phyloP scores from a whole-genome alignment of 2,797 vertebrate species.

The Nannoperca australis region DNA sequence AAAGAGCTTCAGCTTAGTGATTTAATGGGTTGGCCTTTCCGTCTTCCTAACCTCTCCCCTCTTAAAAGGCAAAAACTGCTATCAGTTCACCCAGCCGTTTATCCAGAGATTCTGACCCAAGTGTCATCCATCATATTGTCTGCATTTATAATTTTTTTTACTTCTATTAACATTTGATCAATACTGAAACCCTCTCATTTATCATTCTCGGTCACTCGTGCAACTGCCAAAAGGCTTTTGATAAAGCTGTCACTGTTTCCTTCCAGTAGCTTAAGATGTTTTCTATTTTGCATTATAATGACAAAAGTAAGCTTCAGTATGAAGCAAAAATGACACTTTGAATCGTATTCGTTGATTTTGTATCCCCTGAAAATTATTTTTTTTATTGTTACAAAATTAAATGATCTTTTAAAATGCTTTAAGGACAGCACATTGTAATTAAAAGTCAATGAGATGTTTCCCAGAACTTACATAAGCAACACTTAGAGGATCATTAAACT shows the following conservation, averaged over 20 bases:
- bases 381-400: neutral
- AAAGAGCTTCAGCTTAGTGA: conserved; percentile 18
- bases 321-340: neutral
- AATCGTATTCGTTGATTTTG: neutral
- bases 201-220: conserved; percentile 30
- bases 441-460: neutral
- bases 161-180: conserved; percentile 35
- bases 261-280: neutral
- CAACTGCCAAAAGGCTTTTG: neutral
- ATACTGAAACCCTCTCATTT: conserved; percentile 46
- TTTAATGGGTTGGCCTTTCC: conserved; percentile 27
- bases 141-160: conserved; percentile 13
- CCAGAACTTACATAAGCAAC: neutral
- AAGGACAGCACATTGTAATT: neutral
- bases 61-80: conserved; percentile 9
- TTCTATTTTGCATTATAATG: neutral
- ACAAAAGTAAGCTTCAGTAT: neutral
- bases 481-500: neutral
- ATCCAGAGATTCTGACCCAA: conserved; percentile 8
- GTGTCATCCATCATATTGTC: conserved; percentile 52
- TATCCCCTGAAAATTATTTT: neutral
- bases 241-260: conserved; percentile 21
- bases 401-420: neutral
- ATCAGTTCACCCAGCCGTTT: conserved; percentile 24
- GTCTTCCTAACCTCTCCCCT: conserved; percentile 19